Base-by-base conservation (phyloP, 2,888 invertebrate genomes). In the Cloeon dipterum region DNA sequence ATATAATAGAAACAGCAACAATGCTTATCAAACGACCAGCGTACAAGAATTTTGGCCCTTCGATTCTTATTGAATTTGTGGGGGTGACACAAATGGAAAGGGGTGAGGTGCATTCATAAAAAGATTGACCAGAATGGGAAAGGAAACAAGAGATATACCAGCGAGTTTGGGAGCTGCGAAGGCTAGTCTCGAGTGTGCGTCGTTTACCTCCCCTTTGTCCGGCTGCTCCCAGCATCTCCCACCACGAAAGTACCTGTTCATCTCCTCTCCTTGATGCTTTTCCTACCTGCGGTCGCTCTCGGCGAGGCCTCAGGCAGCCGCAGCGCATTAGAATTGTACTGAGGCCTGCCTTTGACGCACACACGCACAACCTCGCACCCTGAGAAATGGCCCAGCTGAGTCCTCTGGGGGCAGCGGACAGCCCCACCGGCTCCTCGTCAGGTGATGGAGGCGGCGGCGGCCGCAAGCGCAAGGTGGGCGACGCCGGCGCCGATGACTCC, bases 401-500 rank as follows among this genome's bases (percentile, higher is more conserved):
- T 21, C 35, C 35, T n/a, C 20, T 34, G 21, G 35, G 35, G 13
- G 35, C 20, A 13, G 20, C 35, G 11, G 35, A 34, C 8, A 34
- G 35, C 20, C 35, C 35, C 8, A 7, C 26, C 5, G 29, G 29
- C 7, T 29, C 29, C 5, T 29, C 29, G 14, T 29, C 29, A 29
- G 29, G 29, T 7, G 29, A 29, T 5, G 29, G 29, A n/a, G 29
- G 29, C 10, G 29, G 29, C 29, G 29, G 29, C 16, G n/a, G 29
- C n/a, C n/a, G n/a, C 7, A 29, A 29, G 29, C 29, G 29, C 16
- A 29, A 29, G 16, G 29, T 16, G 10, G 21, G 10, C 10, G n/a
- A n/a, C n/a, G n/a, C n/a, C n/a, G n/a, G n/a, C n/a, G 7, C 29
- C 14, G 47, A 48, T 53, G 45, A 50, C 49, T 44, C 53, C 50